Conservation (phyloP, 2,113 vertebrate species). For the Pan troglodytes region DNA sequence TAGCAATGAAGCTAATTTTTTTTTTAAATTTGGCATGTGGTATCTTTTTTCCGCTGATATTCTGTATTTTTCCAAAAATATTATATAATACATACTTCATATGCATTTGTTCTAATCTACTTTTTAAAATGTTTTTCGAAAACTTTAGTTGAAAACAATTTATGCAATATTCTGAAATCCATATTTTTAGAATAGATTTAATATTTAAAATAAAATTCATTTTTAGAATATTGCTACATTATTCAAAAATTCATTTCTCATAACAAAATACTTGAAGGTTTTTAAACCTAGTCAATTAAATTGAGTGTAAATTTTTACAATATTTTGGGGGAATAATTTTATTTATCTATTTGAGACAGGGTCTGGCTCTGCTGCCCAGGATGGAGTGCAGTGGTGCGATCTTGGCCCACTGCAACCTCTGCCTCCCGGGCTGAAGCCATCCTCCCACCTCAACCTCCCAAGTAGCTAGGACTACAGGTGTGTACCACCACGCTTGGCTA, state of each 20-base stretch:
- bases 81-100: background rate
- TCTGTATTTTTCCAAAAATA: background rate
- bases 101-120: background rate
- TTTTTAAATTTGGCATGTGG: background rate
- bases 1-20: background rate
- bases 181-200: background rate
- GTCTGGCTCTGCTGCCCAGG: too few species aligned
- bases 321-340: background rate
- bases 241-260: background rate
- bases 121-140: background rate
- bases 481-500: too few species aligned
- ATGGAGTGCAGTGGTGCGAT: too few species aligned
- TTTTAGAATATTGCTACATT: background rate
- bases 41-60: background rate
- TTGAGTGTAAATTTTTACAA: background rate
- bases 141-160: background rate
- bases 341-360: too few species aligned
- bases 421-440: too few species aligned
- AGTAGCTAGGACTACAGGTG: too few species aligned
- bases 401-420: too few species aligned
- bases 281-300: background rate
- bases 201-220: background rate
- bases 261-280: background rate
- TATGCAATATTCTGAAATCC: background rate
- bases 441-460: too few species aligned